These are phyloP conservation scores for Brachionichthys hirsutus DNA, from an alignment of 2,113 vertebrate species.

Conservation along the genomic window DNA sequence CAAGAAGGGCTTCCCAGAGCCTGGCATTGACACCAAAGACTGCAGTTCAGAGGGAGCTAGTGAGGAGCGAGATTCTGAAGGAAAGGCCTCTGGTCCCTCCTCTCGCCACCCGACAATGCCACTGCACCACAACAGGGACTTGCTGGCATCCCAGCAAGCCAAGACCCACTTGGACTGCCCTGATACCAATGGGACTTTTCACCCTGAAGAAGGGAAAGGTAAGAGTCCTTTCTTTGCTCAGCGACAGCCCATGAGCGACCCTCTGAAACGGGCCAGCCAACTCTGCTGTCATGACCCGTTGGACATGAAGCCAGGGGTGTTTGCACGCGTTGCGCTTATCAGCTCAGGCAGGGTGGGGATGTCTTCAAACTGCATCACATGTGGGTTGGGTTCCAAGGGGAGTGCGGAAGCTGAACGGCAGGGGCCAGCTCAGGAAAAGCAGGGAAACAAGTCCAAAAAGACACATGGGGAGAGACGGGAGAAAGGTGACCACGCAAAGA, in stretches of 20 bases:
- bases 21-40: constrained; percentile 86
- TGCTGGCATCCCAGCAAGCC: constrained; percentile 51
- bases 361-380: constrained; percentile 92
- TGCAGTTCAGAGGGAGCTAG: constrained; percentile 81
- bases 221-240: constrained; percentile 76
- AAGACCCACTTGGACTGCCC: constrained; percentile 57
- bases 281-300: constrained; percentile 73
- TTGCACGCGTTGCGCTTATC: constrained; percentile 84
- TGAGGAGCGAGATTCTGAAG: constrained; percentile 78
- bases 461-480: constrained; percentile 24
- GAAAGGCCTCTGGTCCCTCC: constrained; percentile 62
- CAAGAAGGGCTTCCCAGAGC: constrained; percentile 88
- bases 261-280: constrained; percentile 78
- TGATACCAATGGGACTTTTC: constrained; percentile 77
- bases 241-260: constrained; percentile 80
- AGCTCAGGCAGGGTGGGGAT: constrained; percentile 85
- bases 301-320: constrained; percentile 73
- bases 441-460: constrained; percentile 10
- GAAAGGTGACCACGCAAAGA: constrained; percentile 20
- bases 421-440: constrained; percentile 26
- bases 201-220: constrained; percentile 86
- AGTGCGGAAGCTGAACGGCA: constrained; percentile 84
- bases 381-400: constrained; percentile 85
- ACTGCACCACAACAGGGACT: constrained; percentile 78
- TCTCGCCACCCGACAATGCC: constrained; percentile 57